Conservation (phyloP, 2,888 invertebrate species). For the Rutpela maculata region DNA sequence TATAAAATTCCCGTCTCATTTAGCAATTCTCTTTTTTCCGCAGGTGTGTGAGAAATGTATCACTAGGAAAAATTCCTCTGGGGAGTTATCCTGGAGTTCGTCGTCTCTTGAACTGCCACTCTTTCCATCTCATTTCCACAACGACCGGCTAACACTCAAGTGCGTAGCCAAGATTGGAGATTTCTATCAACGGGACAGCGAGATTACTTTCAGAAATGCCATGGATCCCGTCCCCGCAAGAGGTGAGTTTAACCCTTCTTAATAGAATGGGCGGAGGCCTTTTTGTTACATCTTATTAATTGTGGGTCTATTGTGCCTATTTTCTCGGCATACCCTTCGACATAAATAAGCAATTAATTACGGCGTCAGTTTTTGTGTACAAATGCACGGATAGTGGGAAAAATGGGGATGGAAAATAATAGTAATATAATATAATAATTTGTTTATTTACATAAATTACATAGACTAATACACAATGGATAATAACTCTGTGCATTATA, state of each 20-base stretch:
- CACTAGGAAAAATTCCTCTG: slow-evolving; percentile 68
- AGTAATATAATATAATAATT: no score
- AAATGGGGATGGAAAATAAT: no score
- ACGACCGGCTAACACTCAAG: slow-evolving; percentile 81
- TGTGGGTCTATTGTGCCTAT: not conserved
- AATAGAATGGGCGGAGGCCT: slow-evolving; percentile 10
- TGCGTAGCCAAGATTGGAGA: slow-evolving; percentile 84
- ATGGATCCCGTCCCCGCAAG: slow-evolving; percentile 88
- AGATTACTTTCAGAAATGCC: slow-evolving; percentile 80
- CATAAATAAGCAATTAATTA: slow-evolving; percentile 28
- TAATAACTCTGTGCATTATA: no score
- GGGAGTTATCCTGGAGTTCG: slow-evolving; percentile 77
- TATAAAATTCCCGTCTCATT: not conserved
- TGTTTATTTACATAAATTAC: no score
- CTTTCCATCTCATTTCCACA: slow-evolving; percentile 77
- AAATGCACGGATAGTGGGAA: no score
- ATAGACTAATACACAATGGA: no score
- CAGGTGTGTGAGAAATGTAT: slow-evolving; percentile 69
- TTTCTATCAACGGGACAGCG: slow-evolving; percentile 82
- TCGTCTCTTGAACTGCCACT: slow-evolving; percentile 77
- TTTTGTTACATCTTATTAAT: slow-evolving; percentile 20
- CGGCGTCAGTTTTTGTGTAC: not conserved
- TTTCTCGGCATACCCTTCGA: not conserved
- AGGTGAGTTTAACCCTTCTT: slow-evolving; percentile 75
- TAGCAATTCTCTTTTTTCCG: not conserved